Evolutionary conservation across 2,888 invertebrate species (phyloP).

Genomic region (Cosmorhoe ocellata): DNA sequence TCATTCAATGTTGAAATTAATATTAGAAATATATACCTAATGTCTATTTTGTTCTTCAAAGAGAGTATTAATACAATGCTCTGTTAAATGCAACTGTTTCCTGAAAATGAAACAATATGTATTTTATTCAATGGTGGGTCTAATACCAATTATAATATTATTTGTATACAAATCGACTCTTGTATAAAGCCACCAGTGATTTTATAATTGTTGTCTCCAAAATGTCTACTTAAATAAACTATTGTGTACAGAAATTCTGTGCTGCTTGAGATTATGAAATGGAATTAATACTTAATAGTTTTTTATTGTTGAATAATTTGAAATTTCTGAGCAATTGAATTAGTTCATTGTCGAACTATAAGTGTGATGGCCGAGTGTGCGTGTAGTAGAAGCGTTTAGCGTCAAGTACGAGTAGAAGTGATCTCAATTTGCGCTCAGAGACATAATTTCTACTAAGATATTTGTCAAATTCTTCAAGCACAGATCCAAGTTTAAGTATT

Average conservation of each 20-base stretch:
- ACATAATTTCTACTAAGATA: constrained; percentile 5
- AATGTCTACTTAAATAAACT: constrained; percentile 22
- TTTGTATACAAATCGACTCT: no score
- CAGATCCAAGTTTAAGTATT: no score
- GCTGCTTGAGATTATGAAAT: constrained; percentile 21
- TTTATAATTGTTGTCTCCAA: constrained; percentile 11
- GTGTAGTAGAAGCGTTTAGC: background rate
- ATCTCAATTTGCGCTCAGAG: constrained; percentile 13
- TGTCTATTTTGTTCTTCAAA: constrained; percentile 3
- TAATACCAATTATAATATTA: no score
- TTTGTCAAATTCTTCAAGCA: background rate
- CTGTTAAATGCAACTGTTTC: constrained; percentile 8
- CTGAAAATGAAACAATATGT: background rate
- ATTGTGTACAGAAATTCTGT: constrained; percentile 16
- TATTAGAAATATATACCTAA: constrained; percentile 7
- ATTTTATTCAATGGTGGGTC: no score
- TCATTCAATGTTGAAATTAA: constrained; percentile 7
- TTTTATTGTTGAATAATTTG: constrained; percentile 14
- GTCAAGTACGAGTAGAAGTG: constrained; percentile 5
- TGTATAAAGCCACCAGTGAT: constrained; percentile 18
- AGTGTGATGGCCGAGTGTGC: background rate
- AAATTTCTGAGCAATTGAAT: constrained; percentile 8
- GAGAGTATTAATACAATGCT: background rate
- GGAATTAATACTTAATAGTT: constrained; percentile 7
- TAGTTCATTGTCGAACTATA: constrained; percentile 18